Conservation (phyloP, 2,797 vertebrate species). For the Taeniopygia guttata region DNA sequence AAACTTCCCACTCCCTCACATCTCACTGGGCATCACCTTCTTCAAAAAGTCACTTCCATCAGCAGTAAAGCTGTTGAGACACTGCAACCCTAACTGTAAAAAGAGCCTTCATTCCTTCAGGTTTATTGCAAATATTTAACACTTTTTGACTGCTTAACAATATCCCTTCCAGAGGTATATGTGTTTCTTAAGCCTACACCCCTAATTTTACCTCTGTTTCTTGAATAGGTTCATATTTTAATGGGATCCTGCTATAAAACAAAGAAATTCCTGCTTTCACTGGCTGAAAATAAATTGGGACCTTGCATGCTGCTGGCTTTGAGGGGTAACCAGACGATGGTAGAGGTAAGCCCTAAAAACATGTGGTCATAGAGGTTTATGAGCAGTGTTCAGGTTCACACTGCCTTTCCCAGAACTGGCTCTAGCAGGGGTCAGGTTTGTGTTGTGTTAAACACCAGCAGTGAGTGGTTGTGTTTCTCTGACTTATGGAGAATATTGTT, state of each 20-base stretch:
- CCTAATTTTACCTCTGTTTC: neutral
- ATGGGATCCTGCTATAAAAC: slow-evolving; percentile 99
- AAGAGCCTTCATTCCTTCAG: neutral
- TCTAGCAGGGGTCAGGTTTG: neutral
- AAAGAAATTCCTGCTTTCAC: slow-evolving; percentile 96
- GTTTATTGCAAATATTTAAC: neutral
- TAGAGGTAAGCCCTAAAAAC: slow-evolving; percentile 82
- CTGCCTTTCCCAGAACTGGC: neutral
- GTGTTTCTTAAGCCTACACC: neutral
- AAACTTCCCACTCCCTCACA: neutral
- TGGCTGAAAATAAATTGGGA: slow-evolving; percentile 98
- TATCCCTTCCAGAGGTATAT: neutral
- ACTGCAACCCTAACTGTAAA: neutral
- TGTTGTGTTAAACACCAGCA: neutral
- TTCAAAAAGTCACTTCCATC: neutral
- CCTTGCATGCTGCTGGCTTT: slow-evolving; percentile 98
- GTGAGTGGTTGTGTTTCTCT: neutral
- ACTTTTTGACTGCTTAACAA: neutral
- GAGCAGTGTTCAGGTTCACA: neutral
- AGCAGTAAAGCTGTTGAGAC: neutral
- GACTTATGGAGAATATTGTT: neutral
- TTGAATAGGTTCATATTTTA: slow-evolving; percentile 92
- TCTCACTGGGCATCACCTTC: neutral
- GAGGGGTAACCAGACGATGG: slow-evolving; percentile 98
- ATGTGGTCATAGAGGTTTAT: neutral